Evolutionary conservation across 2,113 vertebrate species (phyloP).

Genomic region (Pungitius pungitius): DNA sequence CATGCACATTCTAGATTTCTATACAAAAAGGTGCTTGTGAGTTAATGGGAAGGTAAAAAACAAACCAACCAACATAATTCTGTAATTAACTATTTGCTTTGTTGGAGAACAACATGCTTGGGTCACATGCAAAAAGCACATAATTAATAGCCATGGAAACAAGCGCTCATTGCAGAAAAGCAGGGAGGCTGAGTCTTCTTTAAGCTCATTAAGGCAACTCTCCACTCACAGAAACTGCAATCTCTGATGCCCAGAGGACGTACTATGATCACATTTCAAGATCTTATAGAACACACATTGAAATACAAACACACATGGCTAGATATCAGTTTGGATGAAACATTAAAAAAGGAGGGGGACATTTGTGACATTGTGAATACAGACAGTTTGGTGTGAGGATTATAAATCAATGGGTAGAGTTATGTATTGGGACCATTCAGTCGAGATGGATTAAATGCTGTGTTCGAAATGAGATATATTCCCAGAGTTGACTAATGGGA

Average conservation of each 20-base stretch:
- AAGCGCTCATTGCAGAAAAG: conserved; percentile 47
- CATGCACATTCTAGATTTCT: conserved; percentile 75
- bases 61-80: conserved; percentile 39
- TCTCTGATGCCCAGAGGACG: conserved; percentile 16
- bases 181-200: conserved; percentile 29
- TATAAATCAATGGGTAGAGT: conserved; percentile 11
- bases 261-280: neutral
- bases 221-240: conserved; percentile 25
- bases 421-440: conserved; percentile 14
- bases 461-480: conserved; percentile 32
- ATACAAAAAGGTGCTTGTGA: conserved; percentile 52
- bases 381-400: neutral
- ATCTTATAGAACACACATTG: neutral
- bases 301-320: neutral
- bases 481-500: conserved; percentile 52
- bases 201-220: conserved; percentile 28
- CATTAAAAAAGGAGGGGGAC: neutral
- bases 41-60: conserved; percentile 64
- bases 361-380: conserved; percentile 16
- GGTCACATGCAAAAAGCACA: conserved; percentile 57
- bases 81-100: conserved; percentile 60
- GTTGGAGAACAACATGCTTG: conserved; percentile 64
- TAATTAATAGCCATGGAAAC: conserved; percentile 47
- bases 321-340: conserved; percentile 26
- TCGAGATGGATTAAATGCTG: conserved; percentile 24